Evolutionary conservation across 2,797 vertebrate species (phyloP).

Genomic region (Lacerta viridis): DNA sequence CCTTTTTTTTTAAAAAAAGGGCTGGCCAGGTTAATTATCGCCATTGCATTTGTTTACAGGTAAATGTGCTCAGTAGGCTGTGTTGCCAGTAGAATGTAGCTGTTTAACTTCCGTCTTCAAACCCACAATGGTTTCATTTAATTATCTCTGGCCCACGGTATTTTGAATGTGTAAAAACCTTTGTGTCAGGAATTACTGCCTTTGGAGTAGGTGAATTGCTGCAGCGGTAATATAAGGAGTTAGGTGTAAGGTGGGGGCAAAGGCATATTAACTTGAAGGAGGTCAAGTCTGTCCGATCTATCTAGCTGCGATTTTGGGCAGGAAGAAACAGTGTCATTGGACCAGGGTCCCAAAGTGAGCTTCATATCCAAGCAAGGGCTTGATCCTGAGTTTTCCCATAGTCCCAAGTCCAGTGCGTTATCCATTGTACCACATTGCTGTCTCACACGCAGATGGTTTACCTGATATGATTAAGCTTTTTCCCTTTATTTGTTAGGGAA

Average conservation of each 20-base stretch:
- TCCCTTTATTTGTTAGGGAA: neutral
- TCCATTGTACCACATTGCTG: neutral
- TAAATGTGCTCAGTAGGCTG: slow-evolving; percentile 69
- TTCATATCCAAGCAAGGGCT: neutral
- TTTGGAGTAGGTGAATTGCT: slow-evolving; percentile 34
- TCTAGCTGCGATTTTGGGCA: too few relatives aligned
- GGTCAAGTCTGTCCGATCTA: neutral
- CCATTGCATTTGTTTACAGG: slow-evolving; percentile 72
- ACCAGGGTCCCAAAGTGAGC: neutral
- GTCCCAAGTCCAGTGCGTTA: neutral
- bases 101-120: slow-evolving; percentile 67
- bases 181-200: slow-evolving; percentile 49
- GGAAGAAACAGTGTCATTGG: neutral
- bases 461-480: neutral
- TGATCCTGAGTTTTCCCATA: neutral
- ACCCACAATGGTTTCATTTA: slow-evolving; percentile 55
- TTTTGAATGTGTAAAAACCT: slow-evolving; percentile 60
- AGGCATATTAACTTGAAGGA: neutral
- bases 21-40: slow-evolving; percentile 35
- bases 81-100: slow-evolving; percentile 61
- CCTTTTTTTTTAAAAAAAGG: neutral
- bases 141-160: slow-evolving; percentile 20
- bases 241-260: neutral
- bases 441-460: neutral
- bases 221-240: neutral